A percentile compares a stretch with the other conserved stretches of the same genome.
These are phyloP conservation scores for Cantharis flavilabris DNA, from an alignment of 2,888 invertebrate species.

Conservation along the genomic window DNA sequence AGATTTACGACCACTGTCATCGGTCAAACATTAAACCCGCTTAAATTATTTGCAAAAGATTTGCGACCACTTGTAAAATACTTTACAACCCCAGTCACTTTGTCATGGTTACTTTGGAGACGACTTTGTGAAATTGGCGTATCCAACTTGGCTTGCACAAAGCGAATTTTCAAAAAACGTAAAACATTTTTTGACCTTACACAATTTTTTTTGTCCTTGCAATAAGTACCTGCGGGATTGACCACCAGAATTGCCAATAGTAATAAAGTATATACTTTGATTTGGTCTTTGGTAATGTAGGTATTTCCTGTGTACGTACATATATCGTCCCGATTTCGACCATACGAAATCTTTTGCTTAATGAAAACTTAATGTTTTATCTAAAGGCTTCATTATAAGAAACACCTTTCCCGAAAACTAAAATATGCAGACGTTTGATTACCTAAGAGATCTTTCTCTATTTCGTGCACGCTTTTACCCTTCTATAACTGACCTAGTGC, in stretches of 20 bases:
- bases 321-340: too few species aligned
- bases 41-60: conserved; percentile 18
- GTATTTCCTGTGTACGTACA: too few species aligned
- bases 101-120: conserved; percentile 17
- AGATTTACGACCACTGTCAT: neutral
- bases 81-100: conserved; percentile 20
- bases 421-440: too few species aligned
- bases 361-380: neutral
- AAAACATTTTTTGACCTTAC: neutral
- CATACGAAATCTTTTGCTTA: neutral
- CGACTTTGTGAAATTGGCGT: neutral
- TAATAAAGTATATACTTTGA: too few species aligned
- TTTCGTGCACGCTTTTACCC: neutral
- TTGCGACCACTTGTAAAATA: conserved; percentile 23
- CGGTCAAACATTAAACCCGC: conserved; percentile 15
- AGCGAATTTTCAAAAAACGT: neutral
- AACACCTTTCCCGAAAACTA: neutral
- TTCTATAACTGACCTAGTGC: conserved; percentile 7
- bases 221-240: neutral
- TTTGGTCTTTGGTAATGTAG: too few species aligned
- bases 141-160: neutral
- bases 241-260: too few species aligned
- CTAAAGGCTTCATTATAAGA: neutral
- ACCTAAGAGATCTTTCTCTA: neutral
- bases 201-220: neutral